Evolutionary conservation across 2,797 vertebrate species (phyloP), one percentile per base, ranked within the genome.

Genomic region (Chelmon rostratus): DNA sequence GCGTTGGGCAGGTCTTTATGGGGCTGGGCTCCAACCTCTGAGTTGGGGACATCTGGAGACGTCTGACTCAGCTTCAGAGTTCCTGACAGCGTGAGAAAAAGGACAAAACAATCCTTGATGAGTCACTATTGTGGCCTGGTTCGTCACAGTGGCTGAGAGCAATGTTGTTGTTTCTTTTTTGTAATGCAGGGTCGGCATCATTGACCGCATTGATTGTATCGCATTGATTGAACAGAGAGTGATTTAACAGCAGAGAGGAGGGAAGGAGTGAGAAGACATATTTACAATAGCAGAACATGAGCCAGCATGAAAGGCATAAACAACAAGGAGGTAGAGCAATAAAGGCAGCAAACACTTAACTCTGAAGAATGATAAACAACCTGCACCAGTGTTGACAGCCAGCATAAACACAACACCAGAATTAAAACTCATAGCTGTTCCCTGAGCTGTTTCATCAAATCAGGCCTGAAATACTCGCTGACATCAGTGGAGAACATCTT

Each of bases 31-130:
- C 94, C 95, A 0, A 92, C 94, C 57, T 96, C 95, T 2, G 94
- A 77, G 78, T 93, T 93, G 35, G 94, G 96, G 13, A 97, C 94
- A 71, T 97, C 97, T 0, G 97, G 97, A 63, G 97, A 98, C 0
- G 96, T 98, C 93, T 97, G 96, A 93, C 97, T 97, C 65, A 96
- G 93, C 91, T 97, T 97, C 88, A 97, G 91, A 31, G 91, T 95
- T 54, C 94, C 95, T 95, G 31, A 38, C 19, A 31, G 57, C 63
- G 53, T 1, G 10, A 52, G 37, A 74, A 59, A 54, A 53, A 0
- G 2, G 25, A 70, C 12, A 66, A 15, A 63, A 52, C n/a, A 52
- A 62, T 6, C 28, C 44, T 49, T 3, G 13, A 25, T 83, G 81
- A 75, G 46, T 76, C 73, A 57, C 62, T 37, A 6, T 6, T 40